A percentile compares a stretch with the other conserved stretches of the same genome.
phyloP scores from a whole-genome alignment of 2,797 vertebrate species.

The Rhabdophis nuchalis region DNA sequence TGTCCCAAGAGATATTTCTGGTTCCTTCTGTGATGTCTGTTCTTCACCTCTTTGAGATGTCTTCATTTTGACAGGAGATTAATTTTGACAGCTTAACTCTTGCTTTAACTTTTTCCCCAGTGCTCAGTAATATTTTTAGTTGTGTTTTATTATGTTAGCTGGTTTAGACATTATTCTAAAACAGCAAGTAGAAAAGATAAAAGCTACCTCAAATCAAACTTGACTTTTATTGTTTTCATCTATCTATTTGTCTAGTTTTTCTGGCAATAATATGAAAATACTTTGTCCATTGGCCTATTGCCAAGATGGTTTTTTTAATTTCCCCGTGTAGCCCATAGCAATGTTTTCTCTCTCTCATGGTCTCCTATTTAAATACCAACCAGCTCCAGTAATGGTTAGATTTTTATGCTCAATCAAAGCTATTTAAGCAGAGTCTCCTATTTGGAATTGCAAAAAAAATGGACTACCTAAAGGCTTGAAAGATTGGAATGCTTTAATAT shows the following conservation, averaged over 20 bases:
- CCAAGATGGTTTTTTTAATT: not conserved
- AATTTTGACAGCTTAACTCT: not conserved
- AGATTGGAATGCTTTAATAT: not conserved
- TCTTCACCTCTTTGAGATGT: not conserved
- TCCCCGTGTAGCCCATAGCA: not conserved
- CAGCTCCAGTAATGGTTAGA: not conserved
- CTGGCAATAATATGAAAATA: not conserved
- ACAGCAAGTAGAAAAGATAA: not conserved
- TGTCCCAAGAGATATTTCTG: not conserved
- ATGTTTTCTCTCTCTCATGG: not conserved
- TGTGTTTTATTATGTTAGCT: not conserved
- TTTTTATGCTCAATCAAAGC: not conserved
- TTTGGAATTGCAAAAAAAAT: not conserved
- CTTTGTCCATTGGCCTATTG: not conserved
- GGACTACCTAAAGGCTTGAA: not conserved
- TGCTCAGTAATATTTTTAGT: not conserved
- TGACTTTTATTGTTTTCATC: not conserved
- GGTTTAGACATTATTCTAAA: not conserved
- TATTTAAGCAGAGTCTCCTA: not conserved
- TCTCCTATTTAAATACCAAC: not conserved
- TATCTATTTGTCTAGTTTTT: not conserved
- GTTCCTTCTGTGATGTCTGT: not conserved
- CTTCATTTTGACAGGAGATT: not conserved
- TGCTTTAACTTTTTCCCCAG: not conserved
- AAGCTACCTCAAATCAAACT: not conserved